A percentile compares a stretch with the other conserved stretches of the same genome.
phyloP scores from a whole-genome alignment of 2,888 invertebrate species.

The Junonia oenone region DNA sequence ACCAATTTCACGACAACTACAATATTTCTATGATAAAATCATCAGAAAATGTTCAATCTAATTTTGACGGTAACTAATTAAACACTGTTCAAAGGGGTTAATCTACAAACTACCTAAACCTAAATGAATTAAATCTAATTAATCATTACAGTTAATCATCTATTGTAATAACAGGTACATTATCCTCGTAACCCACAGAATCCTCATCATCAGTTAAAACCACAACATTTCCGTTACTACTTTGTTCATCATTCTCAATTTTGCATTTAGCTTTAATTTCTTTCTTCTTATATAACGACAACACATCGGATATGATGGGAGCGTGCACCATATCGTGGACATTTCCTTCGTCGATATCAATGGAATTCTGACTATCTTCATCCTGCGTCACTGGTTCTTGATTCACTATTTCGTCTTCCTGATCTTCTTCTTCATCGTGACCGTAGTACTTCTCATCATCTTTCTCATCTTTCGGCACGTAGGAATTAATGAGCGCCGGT shows the following conservation, averaged over 20 bases:
- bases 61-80: background rate
- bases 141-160: slow-evolving; percentile 39
- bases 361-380: slow-evolving; percentile 40
- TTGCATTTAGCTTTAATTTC: slow-evolving; percentile 27
- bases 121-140: background rate
- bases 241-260: slow-evolving; percentile 1
- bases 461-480: slow-evolving; percentile 58
- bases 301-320: slow-evolving; percentile 67
- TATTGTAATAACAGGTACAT: slow-evolving; percentile 46
- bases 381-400: slow-evolving; percentile 27
- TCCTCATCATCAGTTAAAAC: slow-evolving; percentile 52
- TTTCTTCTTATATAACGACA: slow-evolving; percentile 55
- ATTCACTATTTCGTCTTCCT: slow-evolving; percentile 29
- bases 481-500: slow-evolving; percentile 50
- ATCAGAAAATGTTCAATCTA: background rate
- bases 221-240: slow-evolving; percentile 35
- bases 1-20: background rate
- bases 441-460: slow-evolving; percentile 69
- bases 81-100: background rate
- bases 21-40: background rate
- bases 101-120: background rate
- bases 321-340: slow-evolving; percentile 52
- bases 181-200: slow-evolving; percentile 42
- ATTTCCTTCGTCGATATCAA: slow-evolving; percentile 39
- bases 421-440: slow-evolving; percentile 48